Evolutionary conservation across 2,888 invertebrate genomes (phyloP).

Genomic region (Mythimna ferrago): DNA sequence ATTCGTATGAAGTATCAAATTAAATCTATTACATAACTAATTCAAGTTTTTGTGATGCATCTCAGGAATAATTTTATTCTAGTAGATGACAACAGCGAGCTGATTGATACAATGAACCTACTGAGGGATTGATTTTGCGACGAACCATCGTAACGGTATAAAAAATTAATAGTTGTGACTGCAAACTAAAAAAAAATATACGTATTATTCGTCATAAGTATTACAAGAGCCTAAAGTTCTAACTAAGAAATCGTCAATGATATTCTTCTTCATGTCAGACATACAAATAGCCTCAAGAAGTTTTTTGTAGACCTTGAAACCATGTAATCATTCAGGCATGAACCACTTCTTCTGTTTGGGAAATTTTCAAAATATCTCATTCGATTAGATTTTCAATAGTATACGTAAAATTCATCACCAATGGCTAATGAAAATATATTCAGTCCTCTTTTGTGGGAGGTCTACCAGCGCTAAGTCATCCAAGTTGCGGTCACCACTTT

Average conservation of each 20-base stretch:
- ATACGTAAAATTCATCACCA: too few relatives aligned
- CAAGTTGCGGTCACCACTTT: too few relatives aligned
- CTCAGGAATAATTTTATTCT: not conserved
- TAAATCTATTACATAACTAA: not conserved
- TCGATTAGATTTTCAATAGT: not conserved
- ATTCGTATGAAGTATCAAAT: not conserved
- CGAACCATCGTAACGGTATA: not conserved
- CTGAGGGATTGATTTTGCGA: not conserved
- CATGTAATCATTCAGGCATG: not conserved
- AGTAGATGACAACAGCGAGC: not conserved
- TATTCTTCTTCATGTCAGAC: too few relatives aligned
- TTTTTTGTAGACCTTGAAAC: not conserved
- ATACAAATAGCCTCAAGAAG: not conserved
- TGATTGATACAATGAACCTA: not conserved
- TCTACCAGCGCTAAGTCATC: too few relatives aligned
- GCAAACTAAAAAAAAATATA: not conserved
- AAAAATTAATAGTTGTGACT: too few relatives aligned
- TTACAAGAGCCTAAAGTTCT: not conserved
- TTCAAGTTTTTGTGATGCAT: not conserved
- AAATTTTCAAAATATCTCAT: not conserved
- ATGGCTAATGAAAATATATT: too few relatives aligned
- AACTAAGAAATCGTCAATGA: not conserved
- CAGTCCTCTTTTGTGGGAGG: too few relatives aligned
- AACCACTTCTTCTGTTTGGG: not conserved
- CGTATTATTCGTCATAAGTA: not conserved